phyloP scores from a whole-genome alignment of 2,888 invertebrate genomes.

The Aporophyla nigra region DNA sequence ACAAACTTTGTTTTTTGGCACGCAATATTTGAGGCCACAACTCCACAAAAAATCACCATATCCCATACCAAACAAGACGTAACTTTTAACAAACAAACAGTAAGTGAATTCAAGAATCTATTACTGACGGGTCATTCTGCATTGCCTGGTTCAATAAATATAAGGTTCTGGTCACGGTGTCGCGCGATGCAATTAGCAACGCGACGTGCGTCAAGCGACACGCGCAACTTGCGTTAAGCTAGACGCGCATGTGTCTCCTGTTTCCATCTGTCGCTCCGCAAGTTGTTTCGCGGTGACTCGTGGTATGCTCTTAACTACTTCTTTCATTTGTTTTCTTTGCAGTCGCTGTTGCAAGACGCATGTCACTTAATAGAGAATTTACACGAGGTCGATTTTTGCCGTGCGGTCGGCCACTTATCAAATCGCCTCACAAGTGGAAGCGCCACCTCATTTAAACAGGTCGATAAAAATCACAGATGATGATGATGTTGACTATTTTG shows the following conservation, averaged over 20 bases:
- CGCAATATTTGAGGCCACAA: too few species aligned
- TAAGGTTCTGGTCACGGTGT: background rate
- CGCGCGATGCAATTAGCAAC: background rate
- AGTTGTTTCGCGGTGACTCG: background rate
- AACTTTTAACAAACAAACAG: conserved; percentile 35
- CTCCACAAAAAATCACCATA: background rate
- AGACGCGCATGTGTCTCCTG: background rate
- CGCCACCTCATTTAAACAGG: too few species aligned
- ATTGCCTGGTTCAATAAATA: conserved; percentile 13
- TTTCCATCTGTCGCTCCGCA: background rate
- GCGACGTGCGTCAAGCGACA: background rate
- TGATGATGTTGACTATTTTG: too few species aligned
- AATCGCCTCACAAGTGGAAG: too few species aligned
- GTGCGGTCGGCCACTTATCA: too few species aligned
- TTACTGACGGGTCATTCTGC: conserved; percentile 36
- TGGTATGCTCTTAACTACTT: background rate
- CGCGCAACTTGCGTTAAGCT: background rate
- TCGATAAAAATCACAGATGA: too few species aligned
- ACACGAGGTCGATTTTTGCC: too few species aligned
- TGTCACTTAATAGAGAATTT: too few species aligned
- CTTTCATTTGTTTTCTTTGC: too few species aligned
- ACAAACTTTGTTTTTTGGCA: background rate
- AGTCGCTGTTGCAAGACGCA: too few species aligned
- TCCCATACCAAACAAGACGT: background rate
- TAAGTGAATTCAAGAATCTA: conserved; percentile 44